Percentiles rank a stretch among this genome's conserved stretches.
Conservation (phyloP, 2,888 invertebrate genomes). For the Aproaerema taeniolella region DNA sequence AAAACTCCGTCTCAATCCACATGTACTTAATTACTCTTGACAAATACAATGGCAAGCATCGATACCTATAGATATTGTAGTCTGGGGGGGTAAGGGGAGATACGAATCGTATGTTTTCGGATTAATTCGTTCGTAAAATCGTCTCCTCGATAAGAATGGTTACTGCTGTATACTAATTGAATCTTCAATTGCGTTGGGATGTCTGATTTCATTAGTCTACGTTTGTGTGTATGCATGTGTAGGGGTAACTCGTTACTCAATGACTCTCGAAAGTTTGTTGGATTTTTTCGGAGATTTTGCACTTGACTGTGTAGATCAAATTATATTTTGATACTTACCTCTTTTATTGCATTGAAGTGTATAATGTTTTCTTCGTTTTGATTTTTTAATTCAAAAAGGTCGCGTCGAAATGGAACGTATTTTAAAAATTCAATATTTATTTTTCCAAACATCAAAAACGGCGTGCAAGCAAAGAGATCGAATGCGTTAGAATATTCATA, state of each 20-base stretch:
- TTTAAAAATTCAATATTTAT: no score
- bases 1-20: conserved; percentile 39
- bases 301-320: neutral
- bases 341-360: no score
- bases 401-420: no score
- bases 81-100: conserved; percentile 54
- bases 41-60: conserved; percentile 59
- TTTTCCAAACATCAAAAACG: no score
- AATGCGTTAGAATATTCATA: conserved; percentile 37
- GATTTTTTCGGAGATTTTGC: conserved; percentile 13
- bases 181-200: conserved; percentile 72
- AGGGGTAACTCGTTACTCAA: conserved; percentile 27
- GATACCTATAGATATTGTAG: conserved; percentile 44
- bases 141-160: conserved; percentile 75
- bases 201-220: conserved; percentile 71
- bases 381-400: no score
- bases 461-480: neutral
- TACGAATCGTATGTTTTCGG: conserved; percentile 75
- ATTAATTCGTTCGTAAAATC: conserved; percentile 78
- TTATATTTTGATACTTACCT: neutral
- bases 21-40: conserved; percentile 69
- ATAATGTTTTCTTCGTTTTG: no score
- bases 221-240: conserved; percentile 38
- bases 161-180: conserved; percentile 75
- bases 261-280: conserved; percentile 28